These are phyloP conservation scores for Siniperca scherzeri DNA, from an alignment of 2,797 vertebrate genomes.

Conservation along the genomic window DNA sequence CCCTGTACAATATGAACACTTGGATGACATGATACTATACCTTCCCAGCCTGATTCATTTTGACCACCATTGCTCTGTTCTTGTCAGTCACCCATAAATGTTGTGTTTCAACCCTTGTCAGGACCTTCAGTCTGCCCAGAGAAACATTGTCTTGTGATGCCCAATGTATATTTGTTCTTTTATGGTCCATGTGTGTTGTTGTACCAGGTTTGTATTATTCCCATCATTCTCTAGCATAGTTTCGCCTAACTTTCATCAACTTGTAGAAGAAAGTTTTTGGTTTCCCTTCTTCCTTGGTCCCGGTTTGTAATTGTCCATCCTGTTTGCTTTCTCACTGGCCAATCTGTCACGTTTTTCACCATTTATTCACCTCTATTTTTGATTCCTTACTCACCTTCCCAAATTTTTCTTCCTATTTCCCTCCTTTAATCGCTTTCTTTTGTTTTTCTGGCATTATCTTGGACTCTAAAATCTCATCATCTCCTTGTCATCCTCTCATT, in stretches of 20 bases:
- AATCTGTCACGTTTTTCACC: neutral
- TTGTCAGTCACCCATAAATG: neutral
- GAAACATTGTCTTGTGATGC: neutral
- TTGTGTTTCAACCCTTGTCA: neutral
- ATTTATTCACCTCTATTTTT: neutral
- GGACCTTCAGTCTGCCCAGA: neutral
- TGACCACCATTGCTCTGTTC: neutral
- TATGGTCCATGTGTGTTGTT: neutral
- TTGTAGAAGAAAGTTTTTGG: conserved; percentile 1
- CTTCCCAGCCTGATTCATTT: conserved; percentile 13
- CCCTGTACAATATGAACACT: neutral
- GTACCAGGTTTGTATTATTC: conserved; percentile 40
- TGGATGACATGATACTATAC: neutral
- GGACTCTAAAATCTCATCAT: neutral
- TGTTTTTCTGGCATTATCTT: neutral
- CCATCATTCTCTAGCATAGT: neutral
- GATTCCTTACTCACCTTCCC: neutral
- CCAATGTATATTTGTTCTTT: neutral
- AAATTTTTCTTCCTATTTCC: neutral
- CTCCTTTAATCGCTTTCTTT: neutral
- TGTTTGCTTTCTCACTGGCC: neutral
- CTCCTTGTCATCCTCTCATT: neutral
- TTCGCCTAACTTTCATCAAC: neutral
- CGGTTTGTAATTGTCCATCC: neutral
- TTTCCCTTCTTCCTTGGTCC: neutral